Conservation (phyloP, 1,140 invertebrate genomes). For the Asbolus verrucosus region DNA sequence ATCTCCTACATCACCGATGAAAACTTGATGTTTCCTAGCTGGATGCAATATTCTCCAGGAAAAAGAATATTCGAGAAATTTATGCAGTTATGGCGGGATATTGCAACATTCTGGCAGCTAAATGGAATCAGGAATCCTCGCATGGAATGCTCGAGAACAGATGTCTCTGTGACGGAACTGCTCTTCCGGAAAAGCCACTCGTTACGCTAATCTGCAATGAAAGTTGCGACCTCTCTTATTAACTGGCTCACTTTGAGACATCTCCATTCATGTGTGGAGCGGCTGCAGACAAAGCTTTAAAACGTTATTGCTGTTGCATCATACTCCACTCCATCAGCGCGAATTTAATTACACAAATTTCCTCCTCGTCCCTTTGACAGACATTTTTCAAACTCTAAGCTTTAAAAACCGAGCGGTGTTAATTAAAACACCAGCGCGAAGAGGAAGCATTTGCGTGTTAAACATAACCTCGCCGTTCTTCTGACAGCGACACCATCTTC, state of each 20-base stretch:
- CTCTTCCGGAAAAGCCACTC: conserved; percentile 41
- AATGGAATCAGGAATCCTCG: conserved; percentile 48
- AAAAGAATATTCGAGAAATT: conserved; percentile 9
- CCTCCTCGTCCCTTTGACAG: too few relatives aligned
- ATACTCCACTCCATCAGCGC: background rate
- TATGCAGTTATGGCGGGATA: conserved; percentile 27
- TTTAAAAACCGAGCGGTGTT: too few relatives aligned
- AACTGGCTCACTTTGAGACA: conserved; percentile 37
- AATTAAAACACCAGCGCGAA: too few relatives aligned
- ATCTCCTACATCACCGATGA: background rate
- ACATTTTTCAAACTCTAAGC: too few relatives aligned
- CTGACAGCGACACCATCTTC: too few relatives aligned
- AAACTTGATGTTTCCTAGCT: conserved; percentile 18
- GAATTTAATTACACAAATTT: too few relatives aligned
- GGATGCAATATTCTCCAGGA: conserved; percentile 1
- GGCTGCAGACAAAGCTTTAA: background rate
- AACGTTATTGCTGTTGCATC: conserved; percentile 20
- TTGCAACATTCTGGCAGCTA: conserved; percentile 31
- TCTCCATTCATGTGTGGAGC: conserved; percentile 21
- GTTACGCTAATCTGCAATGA: conserved; percentile 45
- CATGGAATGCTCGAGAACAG: conserved; percentile 49
- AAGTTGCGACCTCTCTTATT: conserved; percentile 40
- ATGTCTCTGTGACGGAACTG: conserved; percentile 49
- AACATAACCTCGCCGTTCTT: too few relatives aligned
- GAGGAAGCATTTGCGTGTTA: background rate